Evolutionary conservation across 2,113 vertebrate genomes (phyloP).

Genomic region (Vanacampus margaritifer): DNA sequence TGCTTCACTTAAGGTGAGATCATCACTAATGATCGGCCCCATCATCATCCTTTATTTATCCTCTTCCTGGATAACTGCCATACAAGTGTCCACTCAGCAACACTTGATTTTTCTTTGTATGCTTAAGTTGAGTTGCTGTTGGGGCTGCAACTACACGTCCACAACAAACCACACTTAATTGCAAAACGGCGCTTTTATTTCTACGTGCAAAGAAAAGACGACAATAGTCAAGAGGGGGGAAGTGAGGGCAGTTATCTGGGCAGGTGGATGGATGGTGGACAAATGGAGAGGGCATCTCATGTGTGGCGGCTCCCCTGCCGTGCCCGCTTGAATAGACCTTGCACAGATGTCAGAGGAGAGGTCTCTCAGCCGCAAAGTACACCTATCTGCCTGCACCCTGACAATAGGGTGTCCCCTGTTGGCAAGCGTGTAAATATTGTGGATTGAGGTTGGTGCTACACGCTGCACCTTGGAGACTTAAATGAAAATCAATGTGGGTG

Average conservation of each 20-base stretch:
- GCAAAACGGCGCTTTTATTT: conserved; percentile 39
- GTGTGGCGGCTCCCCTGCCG: conserved; percentile 45
- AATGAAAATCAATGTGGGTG: conserved; percentile 73
- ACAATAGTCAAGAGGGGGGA: conserved; percentile 21
- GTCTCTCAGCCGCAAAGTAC: conserved; percentile 56
- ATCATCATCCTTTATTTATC: background rate
- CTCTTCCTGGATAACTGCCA: background rate
- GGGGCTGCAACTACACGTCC: conserved; percentile 8
- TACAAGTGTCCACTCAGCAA: background rate
- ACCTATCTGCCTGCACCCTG: conserved; percentile 48
- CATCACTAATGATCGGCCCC: background rate
- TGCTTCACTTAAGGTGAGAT: background rate
- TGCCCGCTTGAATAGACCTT: conserved; percentile 56
- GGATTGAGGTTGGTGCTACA: conserved; percentile 60
- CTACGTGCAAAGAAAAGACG: conserved; percentile 9
- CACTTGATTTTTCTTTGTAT: conserved; percentile 9
- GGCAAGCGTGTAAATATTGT: conserved; percentile 70
- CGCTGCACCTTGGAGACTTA: conserved; percentile 62
- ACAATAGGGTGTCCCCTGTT: conserved; percentile 67
- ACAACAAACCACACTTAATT: conserved; percentile 15
- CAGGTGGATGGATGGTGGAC: conserved; percentile 35
- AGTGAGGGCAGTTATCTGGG: conserved; percentile 32
- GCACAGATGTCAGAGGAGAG: conserved; percentile 59
- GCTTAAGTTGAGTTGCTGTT: conserved; percentile 1
- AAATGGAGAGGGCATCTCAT: conserved; percentile 55